Evolutionary conservation across 2,888 invertebrate genomes (phyloP).

Genomic region (Tubulanus polymorphus): DNA sequence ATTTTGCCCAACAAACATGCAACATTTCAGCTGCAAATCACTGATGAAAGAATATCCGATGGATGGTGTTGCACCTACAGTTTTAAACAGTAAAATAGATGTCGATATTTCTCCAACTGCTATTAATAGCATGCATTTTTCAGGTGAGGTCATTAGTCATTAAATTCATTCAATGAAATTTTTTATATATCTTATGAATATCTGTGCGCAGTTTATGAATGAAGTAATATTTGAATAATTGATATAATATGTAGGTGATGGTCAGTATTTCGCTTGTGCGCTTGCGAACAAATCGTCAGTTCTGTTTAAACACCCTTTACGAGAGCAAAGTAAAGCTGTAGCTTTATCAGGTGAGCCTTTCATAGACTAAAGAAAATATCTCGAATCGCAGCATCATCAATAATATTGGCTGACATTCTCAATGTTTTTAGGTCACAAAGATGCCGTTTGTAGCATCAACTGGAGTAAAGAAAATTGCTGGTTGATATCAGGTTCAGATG

Average conservation of each 20-base stretch:
- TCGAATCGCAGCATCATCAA: too few relatives aligned
- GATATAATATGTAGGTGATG: slow-evolving; percentile 33
- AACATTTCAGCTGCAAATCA: too few relatives aligned
- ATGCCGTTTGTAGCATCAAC: slow-evolving; percentile 31
- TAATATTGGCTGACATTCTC: too few relatives aligned
- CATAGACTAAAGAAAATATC: too few relatives aligned
- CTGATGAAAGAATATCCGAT: slow-evolving; percentile 30
- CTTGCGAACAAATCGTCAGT: slow-evolving; percentile 42
- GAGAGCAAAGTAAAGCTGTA: slow-evolving; percentile 27
- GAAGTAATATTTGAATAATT: neutral
- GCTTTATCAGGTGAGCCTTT: slow-evolving; percentile 22
- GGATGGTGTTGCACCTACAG: slow-evolving; percentile 25
- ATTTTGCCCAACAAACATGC: too few relatives aligned
- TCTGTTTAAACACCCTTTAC: slow-evolving; percentile 37
- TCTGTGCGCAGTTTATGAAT: neutral
- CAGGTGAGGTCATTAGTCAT: too few relatives aligned
- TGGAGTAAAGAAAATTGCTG: slow-evolving; percentile 41
- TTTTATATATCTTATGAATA: neutral
- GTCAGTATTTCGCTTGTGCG: slow-evolving; percentile 38
- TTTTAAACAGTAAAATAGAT: slow-evolving; percentile 23
- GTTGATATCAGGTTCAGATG: slow-evolving; percentile 44
- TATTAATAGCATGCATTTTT: slow-evolving; percentile 26
- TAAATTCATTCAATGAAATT: neutral
- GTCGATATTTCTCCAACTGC: slow-evolving; percentile 37
- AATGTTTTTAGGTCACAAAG: slow-evolving; percentile 43